Conservation (phyloP, 2,888 invertebrate genomes). For the Stramonita haemastoma region DNA sequence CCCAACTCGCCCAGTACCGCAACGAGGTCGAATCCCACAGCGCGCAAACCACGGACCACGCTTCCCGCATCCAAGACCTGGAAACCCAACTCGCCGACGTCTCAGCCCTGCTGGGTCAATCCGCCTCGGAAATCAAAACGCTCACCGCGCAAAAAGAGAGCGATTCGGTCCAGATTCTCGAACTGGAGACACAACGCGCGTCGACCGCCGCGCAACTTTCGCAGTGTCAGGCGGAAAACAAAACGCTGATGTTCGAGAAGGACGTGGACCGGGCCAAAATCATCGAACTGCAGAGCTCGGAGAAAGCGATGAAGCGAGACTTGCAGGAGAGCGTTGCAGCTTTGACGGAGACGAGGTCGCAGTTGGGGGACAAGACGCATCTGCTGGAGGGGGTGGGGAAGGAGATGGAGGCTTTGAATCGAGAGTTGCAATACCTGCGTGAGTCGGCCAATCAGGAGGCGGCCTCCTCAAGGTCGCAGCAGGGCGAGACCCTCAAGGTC, state of each 20-base stretch:
- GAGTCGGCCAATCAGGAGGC: slow-evolving; percentile 54
- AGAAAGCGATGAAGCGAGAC: slow-evolving; percentile 40
- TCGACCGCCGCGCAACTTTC: background rate
- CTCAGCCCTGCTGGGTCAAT: background rate
- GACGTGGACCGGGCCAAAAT: slow-evolving; percentile 36
- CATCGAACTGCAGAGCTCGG: slow-evolving; percentile 34
- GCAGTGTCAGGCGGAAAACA: background rate
- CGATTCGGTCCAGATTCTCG: background rate
- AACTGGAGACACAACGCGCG: background rate
- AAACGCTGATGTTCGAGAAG: slow-evolving; percentile 21
- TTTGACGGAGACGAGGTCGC: slow-evolving; percentile 29
- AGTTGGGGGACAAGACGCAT: slow-evolving; percentile 46
- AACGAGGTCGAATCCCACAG: slow-evolving; percentile 20
- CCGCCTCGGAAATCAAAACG: background rate
- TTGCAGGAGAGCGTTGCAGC: slow-evolving; percentile 35
- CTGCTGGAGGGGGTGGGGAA: slow-evolving; percentile 44
- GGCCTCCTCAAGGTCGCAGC: slow-evolving; percentile 62
- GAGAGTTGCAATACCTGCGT: slow-evolving; percentile 57
- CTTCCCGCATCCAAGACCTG: background rate
- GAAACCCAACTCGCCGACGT: background rate
- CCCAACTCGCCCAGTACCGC: background rate
- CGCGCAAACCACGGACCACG: background rate
- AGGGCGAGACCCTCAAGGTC: slow-evolving; percentile 59
- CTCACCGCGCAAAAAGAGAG: background rate
- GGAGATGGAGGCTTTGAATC: slow-evolving; percentile 57